Evolutionary conservation across 2,888 invertebrate genomes (phyloP).

Genomic region (Bellardia pandia): DNA sequence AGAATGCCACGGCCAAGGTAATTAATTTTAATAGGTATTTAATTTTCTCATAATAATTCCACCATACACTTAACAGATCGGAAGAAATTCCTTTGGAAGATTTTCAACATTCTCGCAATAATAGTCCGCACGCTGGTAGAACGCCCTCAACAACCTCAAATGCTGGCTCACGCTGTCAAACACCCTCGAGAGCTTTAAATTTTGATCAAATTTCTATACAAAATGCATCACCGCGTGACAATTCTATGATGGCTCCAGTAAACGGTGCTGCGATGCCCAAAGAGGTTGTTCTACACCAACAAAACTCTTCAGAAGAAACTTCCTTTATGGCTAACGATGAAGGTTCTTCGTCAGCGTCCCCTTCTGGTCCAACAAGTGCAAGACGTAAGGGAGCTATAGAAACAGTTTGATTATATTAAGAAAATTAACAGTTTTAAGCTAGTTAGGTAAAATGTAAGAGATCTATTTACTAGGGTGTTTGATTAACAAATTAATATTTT

Average conservation of each 20-base stretch:
- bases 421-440: neutral
- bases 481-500: constrained; percentile 38
- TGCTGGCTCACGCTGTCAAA: constrained; percentile 84
- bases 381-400: constrained; percentile 84
- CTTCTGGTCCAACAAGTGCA: constrained; percentile 82
- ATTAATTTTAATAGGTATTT: constrained; percentile 7
- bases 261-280: constrained; percentile 76
- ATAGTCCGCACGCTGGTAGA: constrained; percentile 83
- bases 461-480: constrained; percentile 45
- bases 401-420: constrained; percentile 83
- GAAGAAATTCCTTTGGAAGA: constrained; percentile 93
- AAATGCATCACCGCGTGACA: constrained; percentile 76
- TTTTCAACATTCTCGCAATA: constrained; percentile 87
- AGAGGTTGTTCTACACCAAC: constrained; percentile 78
- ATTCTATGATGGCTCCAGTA: constrained; percentile 75
- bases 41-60: neutral
- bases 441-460: constrained; percentile 57
- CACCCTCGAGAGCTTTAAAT: constrained; percentile 80
- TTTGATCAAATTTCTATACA: constrained; percentile 78
- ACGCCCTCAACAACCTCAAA: constrained; percentile 74
- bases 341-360: constrained; percentile 28
- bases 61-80: constrained; percentile 82
- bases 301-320: constrained; percentile 89
- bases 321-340: constrained; percentile 88
- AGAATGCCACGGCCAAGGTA: constrained; percentile 88